phyloP scores from a whole-genome alignment of 2,113 vertebrate species.

The Australoheros scitulus region DNA sequence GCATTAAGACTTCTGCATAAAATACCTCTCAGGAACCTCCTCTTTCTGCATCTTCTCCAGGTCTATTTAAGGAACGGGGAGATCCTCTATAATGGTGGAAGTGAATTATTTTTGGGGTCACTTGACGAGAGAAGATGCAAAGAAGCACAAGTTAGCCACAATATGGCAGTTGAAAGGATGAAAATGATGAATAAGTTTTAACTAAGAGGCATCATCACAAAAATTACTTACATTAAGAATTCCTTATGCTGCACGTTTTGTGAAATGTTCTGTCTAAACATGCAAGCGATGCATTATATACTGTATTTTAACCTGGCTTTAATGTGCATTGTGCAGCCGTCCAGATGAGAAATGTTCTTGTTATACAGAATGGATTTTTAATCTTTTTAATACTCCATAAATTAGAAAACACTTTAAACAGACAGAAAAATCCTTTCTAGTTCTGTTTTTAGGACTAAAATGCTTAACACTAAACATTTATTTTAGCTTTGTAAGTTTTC shows the following conservation, averaged over 20 bases:
- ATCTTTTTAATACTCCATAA: accelerated
- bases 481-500: neutral
- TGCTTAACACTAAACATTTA: neutral
- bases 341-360: neutral
- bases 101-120: neutral
- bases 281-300: no score
- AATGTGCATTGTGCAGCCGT: no score
- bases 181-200: neutral
- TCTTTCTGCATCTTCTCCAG: neutral
- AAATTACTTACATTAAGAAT: neutral
- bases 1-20: neutral
- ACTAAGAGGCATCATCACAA: neutral
- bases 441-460: neutral
- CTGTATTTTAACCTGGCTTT: no score
- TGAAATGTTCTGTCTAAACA: neutral
- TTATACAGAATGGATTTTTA: neutral
- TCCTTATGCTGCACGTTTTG: neutral
- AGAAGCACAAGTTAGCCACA: accelerated
- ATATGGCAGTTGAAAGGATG: neutral
- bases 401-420: neutral
- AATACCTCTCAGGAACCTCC: neutral
- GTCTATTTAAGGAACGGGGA: neutral
- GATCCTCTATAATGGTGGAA: neutral
- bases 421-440: neutral
- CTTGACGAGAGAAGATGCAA: neutral